Conservation (phyloP, 2,888 invertebrate genomes). For the Diaperis boleti region DNA sequence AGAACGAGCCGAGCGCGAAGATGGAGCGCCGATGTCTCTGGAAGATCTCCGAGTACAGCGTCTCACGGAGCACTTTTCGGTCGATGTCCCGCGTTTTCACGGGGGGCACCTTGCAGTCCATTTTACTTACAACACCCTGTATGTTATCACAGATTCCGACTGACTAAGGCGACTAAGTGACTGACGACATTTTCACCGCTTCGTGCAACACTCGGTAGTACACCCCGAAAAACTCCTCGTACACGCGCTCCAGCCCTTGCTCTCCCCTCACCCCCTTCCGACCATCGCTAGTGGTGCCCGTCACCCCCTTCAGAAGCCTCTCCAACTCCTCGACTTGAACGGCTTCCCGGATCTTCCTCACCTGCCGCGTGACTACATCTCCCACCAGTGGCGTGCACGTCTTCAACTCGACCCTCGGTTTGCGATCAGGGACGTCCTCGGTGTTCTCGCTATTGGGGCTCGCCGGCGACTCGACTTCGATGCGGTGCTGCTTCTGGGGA, state of each 20-base stretch:
- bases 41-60: conserved; percentile 82
- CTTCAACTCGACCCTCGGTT: conserved; percentile 8
- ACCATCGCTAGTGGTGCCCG: conserved; percentile 11
- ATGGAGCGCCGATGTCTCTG: conserved; percentile 82
- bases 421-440: neutral
- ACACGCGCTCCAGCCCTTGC: conserved; percentile 65
- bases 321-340: conserved; percentile 72
- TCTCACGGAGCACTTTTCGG: conserved; percentile 78
- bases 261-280: neutral
- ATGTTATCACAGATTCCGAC: conserved; percentile 25
- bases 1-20: conserved; percentile 80
- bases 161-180: conserved; percentile 7
- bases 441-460: neutral
- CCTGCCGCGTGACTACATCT: conserved; percentile 15
- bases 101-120: conserved; percentile 63
- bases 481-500: neutral
- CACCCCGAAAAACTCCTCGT: conserved; percentile 70
- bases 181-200: conserved; percentile 48
- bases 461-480: neutral
- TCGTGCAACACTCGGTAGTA: conserved; percentile 63
- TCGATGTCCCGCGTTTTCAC: conserved; percentile 61
- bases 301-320: conserved; percentile 72
- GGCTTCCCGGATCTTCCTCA: conserved; percentile 73
- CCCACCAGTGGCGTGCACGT: neutral
- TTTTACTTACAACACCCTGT: conserved; percentile 42